A percentile compares a stretch with the other conserved stretches of the same genome.
These are phyloP conservation scores for Platycheirus rosarum DNA, from an alignment of 2,888 invertebrate genomes.

Conservation along the genomic window DNA sequence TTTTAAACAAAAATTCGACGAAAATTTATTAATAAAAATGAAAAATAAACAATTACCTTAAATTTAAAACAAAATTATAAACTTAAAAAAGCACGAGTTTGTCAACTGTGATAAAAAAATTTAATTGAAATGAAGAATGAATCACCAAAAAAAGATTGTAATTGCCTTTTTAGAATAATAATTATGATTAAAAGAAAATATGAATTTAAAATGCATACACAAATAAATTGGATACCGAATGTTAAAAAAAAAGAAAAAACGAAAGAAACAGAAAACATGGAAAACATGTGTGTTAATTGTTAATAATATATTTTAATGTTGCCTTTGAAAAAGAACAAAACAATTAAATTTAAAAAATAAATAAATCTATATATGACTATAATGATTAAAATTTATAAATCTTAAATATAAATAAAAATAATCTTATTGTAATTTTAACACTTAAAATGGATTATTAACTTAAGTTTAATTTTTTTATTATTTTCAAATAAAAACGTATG, in stretches of 20 bases:
- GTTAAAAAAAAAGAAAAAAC: neutral
- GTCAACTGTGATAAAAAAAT: constrained; percentile 70
- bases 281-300: constrained; percentile 53
- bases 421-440: constrained; percentile 65
- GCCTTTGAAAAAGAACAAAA: constrained; percentile 48
- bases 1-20: constrained; percentile 9
- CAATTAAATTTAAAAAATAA: constrained; percentile 20
- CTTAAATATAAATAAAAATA: constrained; percentile 30
- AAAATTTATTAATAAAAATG: constrained; percentile 11
- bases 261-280: constrained; percentile 14
- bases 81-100: constrained; percentile 58
- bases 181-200: constrained; percentile 22
- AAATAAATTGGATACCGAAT: constrained; percentile 14
- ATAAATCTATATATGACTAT: constrained; percentile 23
- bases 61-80: constrained; percentile 9
- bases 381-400: constrained; percentile 35
- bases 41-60: constrained; percentile 31
- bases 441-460: constrained; percentile 52
- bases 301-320: constrained; percentile 66
- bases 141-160: constrained; percentile 65
- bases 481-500: constrained; percentile 66
- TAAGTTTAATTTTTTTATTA: constrained; percentile 67
- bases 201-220: constrained; percentile 21
- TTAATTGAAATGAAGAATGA: constrained; percentile 47
- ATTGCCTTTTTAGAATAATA: constrained; percentile 66